Evolutionary conservation across 2,888 invertebrate species (phyloP), one percentile per base, ranked within the genome.

Genomic region (Epirrhoe alternata): DNA sequence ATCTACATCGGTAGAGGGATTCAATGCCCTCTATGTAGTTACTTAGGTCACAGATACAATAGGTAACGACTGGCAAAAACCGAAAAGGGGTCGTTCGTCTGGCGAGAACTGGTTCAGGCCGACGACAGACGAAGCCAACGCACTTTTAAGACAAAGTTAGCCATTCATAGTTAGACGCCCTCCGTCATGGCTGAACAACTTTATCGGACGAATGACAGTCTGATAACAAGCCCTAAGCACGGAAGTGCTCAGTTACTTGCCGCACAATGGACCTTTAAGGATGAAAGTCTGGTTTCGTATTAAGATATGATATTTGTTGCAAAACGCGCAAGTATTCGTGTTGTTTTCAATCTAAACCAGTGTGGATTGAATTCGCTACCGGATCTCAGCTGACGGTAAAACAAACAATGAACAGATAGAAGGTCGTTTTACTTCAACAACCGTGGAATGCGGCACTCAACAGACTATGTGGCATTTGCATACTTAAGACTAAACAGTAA

Each of bases 31-130:
- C 12, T 42, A 42, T 38, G 7, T 38, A 38, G 35, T 7, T 38
- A 38, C 35, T 38, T 38, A 10, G 35, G 35, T 38, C 35, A 31
- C 50, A 59, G 59, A 51, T 35, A 60, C 58, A 59, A 59, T 59
- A 45, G 53, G 54, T 1, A 16, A 53, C 45, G 47, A 59, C 64
- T 54, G 54, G 59, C 38, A 38, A 54, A 24, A 54, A 53, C 33
- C 49, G 38, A 49, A 64, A 58, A 50, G 50, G 54, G 64, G 64
- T 59, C 58, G 52, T 47, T 64, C 8, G 38, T 64, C 59, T 59
- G 59, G 64, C 31, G 16, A 8, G 38, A 16, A 64, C 59, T 35
- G 59, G 59, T 59, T 54, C 31, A 16, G 38, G 49, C 6, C 14
- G 33, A 50, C 54, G 6, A 47, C 47, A 16, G 47, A 7, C 16